phyloP scores from a whole-genome alignment of 2,797 vertebrate genomes.

The Myioborus melanocephalus region DNA sequence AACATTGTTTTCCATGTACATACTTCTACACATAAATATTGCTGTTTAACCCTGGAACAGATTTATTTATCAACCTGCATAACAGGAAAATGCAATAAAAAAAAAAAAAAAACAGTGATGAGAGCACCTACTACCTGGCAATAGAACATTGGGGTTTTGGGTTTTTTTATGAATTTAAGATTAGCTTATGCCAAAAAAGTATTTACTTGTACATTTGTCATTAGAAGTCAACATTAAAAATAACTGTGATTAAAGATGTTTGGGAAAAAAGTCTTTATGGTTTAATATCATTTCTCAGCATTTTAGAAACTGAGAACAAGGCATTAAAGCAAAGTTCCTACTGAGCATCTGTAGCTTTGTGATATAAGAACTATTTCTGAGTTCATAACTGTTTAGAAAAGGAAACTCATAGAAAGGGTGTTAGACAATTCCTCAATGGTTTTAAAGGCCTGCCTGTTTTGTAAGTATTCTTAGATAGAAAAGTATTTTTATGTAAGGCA shows the following conservation, averaged over 20 bases:
- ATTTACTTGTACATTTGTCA: not conserved
- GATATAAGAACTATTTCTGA: not conserved
- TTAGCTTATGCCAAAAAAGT: not conserved
- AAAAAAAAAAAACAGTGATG: not conserved
- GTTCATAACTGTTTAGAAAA: not conserved
- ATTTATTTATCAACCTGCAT: not conserved
- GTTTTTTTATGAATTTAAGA: not conserved
- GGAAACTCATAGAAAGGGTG: accelerated
- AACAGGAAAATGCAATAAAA: not conserved
- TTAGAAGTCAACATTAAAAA: not conserved
- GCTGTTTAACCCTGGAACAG: not conserved
- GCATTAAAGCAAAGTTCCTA: not conserved
- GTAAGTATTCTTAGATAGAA: not conserved
- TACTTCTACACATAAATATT: not conserved
- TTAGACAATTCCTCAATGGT: not conserved
- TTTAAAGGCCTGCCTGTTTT: not conserved
- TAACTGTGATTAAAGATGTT: not conserved
- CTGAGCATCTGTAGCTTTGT: not conserved
- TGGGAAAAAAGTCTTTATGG: not conserved
- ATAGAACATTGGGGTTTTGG: accelerated
- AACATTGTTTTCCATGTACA: not conserved
- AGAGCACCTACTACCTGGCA: not conserved
- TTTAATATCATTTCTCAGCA: not conserved
- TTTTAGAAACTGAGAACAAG: not conserved
- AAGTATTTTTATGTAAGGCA: not conserved